Conservation (phyloP, 2,888 invertebrate species). For the Oscheius sp. region DNA sequence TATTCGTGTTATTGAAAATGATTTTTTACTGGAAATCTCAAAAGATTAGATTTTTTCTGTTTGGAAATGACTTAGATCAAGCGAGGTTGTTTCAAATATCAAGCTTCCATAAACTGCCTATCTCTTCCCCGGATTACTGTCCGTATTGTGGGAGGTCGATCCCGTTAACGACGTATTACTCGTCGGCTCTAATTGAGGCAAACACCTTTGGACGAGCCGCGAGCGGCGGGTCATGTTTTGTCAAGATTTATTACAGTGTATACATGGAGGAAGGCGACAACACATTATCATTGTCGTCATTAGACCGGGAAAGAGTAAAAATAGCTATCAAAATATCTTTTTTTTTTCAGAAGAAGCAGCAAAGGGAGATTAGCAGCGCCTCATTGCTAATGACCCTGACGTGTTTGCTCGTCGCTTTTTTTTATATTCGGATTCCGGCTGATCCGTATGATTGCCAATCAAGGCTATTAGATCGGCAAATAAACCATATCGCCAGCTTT, state of each 20-base stretch:
- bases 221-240: neutral
- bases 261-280: neutral
- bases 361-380: constrained; percentile 20
- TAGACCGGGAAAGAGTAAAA: neutral
- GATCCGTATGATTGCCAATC: constrained; percentile 15
- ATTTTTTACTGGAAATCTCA: no score
- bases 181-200: constrained; percentile 28
- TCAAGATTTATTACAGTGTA: neutral
- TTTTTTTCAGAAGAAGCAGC: neutral
- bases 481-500: neutral
- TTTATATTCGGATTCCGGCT: constrained; percentile 15
- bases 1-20: no score
- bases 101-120: no score
- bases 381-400: constrained; percentile 27
- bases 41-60: no score
- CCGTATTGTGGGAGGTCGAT: constrained; percentile 12
- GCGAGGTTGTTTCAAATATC: no score
- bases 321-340: neutral
- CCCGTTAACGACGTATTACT: constrained; percentile 27
- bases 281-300: neutral
- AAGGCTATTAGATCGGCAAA: constrained; percentile 19
- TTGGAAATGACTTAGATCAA: no score
- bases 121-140: neutral
- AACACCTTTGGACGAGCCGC: constrained; percentile 23
- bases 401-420: constrained; percentile 16